Percentiles rank a stretch among this genome's conserved stretches.
Evolutionary conservation across 2,113 vertebrate species (phyloP).

Genomic region (Elachura formosa): DNA sequence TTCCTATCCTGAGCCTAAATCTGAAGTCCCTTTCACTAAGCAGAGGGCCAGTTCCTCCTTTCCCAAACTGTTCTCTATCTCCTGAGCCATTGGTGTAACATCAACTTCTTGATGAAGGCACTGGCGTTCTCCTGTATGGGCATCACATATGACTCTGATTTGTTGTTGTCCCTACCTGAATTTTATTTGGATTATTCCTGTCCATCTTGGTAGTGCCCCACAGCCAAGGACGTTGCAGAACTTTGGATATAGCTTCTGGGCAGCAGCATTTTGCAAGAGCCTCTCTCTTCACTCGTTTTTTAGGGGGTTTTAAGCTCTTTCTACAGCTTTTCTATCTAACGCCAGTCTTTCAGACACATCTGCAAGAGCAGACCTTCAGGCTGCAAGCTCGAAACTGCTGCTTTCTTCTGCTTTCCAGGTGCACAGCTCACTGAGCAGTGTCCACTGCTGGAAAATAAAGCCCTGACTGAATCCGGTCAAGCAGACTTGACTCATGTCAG

Average conservation of each 20-base stretch:
- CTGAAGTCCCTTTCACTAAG: background rate
- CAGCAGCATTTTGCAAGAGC: background rate
- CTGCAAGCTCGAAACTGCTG: background rate
- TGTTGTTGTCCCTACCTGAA: background rate
- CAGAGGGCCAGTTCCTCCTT: background rate
- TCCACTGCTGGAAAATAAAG: background rate
- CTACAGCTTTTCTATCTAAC: background rate
- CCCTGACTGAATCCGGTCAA: rapidly evolving
- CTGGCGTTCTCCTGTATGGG: background rate
- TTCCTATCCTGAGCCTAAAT: background rate
- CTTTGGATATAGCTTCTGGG: background rate
- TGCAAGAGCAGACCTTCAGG: background rate
- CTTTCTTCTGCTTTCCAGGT: background rate
- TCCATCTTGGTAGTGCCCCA: background rate
- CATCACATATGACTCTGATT: rapidly evolving
- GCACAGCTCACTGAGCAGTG: background rate
- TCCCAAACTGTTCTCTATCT: background rate
- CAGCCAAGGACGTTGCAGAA: background rate
- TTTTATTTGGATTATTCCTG: background rate
- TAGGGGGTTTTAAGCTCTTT: rapidly evolving
- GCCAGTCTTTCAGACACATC: background rate
- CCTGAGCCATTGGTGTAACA: rapidly evolving
- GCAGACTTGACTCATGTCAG: rapidly evolving
- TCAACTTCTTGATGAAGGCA: background rate
- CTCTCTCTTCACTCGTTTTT: background rate